Base-by-base conservation (phyloP, 2,888 invertebrate genomes). In the Drosophila helvetica region DNA sequence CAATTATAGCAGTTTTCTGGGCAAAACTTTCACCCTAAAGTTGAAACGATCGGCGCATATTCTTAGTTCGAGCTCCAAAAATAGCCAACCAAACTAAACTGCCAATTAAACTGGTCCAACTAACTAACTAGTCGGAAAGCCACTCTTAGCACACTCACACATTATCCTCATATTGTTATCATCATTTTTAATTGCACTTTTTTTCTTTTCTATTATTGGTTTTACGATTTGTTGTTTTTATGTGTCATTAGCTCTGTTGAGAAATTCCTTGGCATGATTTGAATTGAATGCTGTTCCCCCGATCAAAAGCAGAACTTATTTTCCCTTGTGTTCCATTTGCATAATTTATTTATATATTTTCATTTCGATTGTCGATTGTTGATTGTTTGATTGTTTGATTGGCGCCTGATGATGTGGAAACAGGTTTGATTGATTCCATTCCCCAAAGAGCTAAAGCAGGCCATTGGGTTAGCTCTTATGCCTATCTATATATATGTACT, bases 281-380 rank as follows among this genome's bases (percentile, higher is more conserved):
- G 38, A 15, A 38, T 55, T 63, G 64, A 66, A 55, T 64, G 64
- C 10, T 64, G 64, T 8, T 43, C 38, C 15, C 15, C 38, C 15
- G 15, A 38, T 38, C 15, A 52, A 18, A 25, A 47, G 61, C 61
- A 46, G 51, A 30, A 17, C n/a, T 47, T 57, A 22, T 57, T 70
- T 69, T 66, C 65, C 33, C 48, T 33, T 55, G 33, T 10, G 38
- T 70, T 70, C 53, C 48, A 62, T 70, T 71, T 69, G 62, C 62
- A 45, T 71, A 42, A 38, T n/a, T 70, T 70, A 53, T 52, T 47
- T 57, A 52, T 47, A 58, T 22, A 53, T 46, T 38, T 46, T 56
- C 18, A 53, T 46, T 38, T 46, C 52, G 43, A 22, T 22, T 22
- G 22, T 22, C 22, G 22, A 22, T 3, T 22, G 22, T 19, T 19